A percentile compares a stretch with the other conserved stretches of the same genome.
Evolutionary conservation across 2,113 vertebrate genomes (phyloP).

Genomic region (Gobio gobio): DNA sequence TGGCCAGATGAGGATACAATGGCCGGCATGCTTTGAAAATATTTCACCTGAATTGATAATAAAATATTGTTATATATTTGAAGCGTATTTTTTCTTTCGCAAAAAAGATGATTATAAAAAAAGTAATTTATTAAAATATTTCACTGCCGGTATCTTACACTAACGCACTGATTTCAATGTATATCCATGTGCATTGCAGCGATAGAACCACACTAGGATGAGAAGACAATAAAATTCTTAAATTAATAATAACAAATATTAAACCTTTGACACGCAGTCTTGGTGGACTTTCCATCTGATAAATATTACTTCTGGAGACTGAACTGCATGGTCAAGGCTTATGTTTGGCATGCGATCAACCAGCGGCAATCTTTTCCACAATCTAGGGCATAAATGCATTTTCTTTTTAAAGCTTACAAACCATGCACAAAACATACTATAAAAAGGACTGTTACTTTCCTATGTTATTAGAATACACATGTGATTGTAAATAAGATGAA

Average conservation of each 20-base stretch:
- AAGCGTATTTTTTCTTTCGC: background rate
- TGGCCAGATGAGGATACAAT: constrained; percentile 78
- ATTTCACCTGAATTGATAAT: constrained; percentile 75
- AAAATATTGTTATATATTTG: background rate
- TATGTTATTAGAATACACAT: background rate
- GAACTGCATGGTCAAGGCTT: constrained; percentile 64
- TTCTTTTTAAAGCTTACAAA: background rate
- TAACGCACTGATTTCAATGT: background rate
- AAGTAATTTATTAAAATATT: too few species aligned
- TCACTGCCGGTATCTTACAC: too few species aligned
- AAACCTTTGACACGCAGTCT: constrained; percentile 77
- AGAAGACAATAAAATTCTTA: background rate
- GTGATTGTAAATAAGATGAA: background rate
- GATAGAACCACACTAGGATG: background rate
- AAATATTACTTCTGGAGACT: constrained; percentile 72
- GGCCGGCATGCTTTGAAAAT: constrained; percentile 72
- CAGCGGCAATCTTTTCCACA: constrained; percentile 80
- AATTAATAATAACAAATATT: background rate
- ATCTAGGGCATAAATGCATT: constrained; percentile 63
- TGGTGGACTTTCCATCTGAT: constrained; percentile 77
- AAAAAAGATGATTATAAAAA: too few species aligned
- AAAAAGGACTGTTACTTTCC: background rate
- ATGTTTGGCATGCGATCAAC: constrained; percentile 75
- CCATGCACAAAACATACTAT: background rate
- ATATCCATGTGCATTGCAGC: background rate